A percentile compares a stretch with the other conserved stretches of the same genome.
Conservation (phyloP, 2,888 invertebrate genomes). For the Pediacus dermestoides region DNA sequence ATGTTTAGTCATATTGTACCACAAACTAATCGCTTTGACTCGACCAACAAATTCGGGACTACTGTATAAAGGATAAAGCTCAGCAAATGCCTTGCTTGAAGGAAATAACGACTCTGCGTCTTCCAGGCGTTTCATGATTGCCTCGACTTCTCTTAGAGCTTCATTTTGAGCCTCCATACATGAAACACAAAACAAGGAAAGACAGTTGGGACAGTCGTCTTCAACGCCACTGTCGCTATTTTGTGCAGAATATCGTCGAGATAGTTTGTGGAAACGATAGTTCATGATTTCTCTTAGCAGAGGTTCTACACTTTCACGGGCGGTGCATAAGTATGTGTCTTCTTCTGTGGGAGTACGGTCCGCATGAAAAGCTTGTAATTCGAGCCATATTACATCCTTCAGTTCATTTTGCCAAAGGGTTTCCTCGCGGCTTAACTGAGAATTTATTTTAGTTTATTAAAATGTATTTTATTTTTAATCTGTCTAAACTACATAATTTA, state of each 20-base stretch:
- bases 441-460: no score
- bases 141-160: slow-evolving; percentile 71
- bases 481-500: no score
- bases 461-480: no score
- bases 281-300: slow-evolving; percentile 72
- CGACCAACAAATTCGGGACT: slow-evolving; percentile 62
- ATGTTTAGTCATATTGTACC: slow-evolving; percentile 87
- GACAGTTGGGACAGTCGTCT: slow-evolving; percentile 62
- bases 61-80: slow-evolving; percentile 67
- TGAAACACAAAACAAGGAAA: slow-evolving; percentile 66
- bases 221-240: slow-evolving; percentile 44
- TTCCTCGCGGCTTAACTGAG: slow-evolving; percentile 78
- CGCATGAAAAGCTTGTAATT: slow-evolving; percentile 80
- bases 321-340: slow-evolving; percentile 71
- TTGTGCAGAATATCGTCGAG: slow-evolving; percentile 31
- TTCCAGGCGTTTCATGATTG: slow-evolving; percentile 69
- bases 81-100: slow-evolving; percentile 74
- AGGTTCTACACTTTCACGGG: slow-evolving; percentile 66
- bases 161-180: slow-evolving; percentile 70
- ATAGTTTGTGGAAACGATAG: slow-evolving; percentile 58
- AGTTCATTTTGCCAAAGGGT: slow-evolving; percentile 84
- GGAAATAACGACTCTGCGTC: slow-evolving; percentile 79
- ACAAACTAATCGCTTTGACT: slow-evolving; percentile 80
- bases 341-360: slow-evolving; percentile 73
- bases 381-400: slow-evolving; percentile 88